phyloP scores from a whole-genome alignment of 2,113 vertebrate species.

The Cavia porcellus region DNA sequence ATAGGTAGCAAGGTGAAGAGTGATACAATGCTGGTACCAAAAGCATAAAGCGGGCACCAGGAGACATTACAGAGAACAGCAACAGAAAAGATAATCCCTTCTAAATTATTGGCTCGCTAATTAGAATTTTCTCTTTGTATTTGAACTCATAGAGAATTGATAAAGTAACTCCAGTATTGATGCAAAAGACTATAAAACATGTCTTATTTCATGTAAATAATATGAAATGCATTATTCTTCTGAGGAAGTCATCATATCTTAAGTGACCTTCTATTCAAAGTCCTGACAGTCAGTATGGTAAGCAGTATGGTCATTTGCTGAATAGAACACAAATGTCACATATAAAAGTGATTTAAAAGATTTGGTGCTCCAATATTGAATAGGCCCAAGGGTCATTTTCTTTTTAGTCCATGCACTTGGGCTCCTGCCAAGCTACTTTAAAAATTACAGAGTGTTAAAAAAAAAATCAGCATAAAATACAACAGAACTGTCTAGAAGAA shows the following conservation, averaged over 20 bases:
- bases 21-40: neutral
- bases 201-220: neutral
- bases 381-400: neutral
- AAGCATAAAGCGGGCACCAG: neutral
- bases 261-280: neutral
- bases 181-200: neutral
- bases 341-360: slow-evolving; percentile 66
- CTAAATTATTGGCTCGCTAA: neutral
- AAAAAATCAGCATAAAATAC: slow-evolving; percentile 69
- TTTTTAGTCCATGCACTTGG: slow-evolving; percentile 11
- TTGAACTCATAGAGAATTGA: neutral
- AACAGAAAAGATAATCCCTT: neutral
- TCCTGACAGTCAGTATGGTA: slow-evolving; percentile 21
- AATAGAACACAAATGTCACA: slow-evolving; percentile 23
- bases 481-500: slow-evolving; percentile 23
- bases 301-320: neutral
- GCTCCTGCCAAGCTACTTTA: slow-evolving; percentile 54
- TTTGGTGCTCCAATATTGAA: neutral
- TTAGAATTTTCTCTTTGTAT: slow-evolving; percentile 17
- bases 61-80: neutral
- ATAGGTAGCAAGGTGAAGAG: neutral
- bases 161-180: neutral
- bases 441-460: slow-evolving; percentile 61
- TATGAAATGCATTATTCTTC: neutral
- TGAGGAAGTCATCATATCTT: neutral